Conservation (phyloP, 2,888 invertebrate genomes). For the Aphidoletes aphidimyza region DNA sequence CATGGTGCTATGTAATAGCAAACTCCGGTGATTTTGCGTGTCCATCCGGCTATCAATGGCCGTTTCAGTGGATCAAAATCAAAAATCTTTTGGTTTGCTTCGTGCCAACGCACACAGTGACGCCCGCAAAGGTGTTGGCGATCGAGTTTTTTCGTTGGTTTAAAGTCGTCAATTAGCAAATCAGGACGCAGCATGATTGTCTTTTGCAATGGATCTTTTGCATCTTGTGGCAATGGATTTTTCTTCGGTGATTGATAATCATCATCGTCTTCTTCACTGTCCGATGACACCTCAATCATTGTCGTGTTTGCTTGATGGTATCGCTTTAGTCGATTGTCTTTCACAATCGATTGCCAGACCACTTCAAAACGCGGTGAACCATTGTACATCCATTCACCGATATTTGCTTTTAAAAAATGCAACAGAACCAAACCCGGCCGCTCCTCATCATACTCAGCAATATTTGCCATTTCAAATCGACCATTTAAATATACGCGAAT, state of each 20-base stretch:
- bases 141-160: not conserved
- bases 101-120: not conserved
- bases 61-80: not conserved
- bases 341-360: not conserved
- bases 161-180: not conserved
- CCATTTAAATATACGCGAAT: not conserved
- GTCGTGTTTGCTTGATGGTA: not conserved
- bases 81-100: not conserved
- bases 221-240: not conserved
- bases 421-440: not conserved
- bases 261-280: not conserved
- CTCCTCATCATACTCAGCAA: not conserved
- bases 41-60: conserved; percentile 32
- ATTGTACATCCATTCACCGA: not conserved
- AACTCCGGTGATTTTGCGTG: not conserved
- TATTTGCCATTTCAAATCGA: not conserved
- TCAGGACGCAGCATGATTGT: not conserved
- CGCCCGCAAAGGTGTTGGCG: not conserved
- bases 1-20: conserved; percentile 29
- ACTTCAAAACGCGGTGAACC: not conserved
- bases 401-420: not conserved
- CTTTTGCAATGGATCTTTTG: not conserved
- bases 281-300: conserved; percentile 6
- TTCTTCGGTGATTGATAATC: not conserved
- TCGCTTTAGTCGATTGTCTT: not conserved